Conservation (phyloP, 1,140 invertebrate species). For the Sitophilus oryzae region DNA sequence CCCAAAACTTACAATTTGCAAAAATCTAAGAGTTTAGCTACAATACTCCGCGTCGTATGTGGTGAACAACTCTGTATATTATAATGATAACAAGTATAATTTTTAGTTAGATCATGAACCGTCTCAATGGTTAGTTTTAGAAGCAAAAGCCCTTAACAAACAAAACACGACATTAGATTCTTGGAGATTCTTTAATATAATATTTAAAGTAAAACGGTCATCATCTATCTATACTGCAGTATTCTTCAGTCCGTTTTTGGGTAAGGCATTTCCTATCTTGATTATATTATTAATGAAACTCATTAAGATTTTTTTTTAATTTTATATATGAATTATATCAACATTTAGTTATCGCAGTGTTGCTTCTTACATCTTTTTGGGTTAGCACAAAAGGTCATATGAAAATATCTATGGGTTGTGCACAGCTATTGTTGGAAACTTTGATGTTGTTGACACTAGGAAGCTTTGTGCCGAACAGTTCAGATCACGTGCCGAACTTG, state of each 20-base stretch:
- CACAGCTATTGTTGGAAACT: constrained; percentile 33
- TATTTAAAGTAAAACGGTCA: constrained; percentile 31
- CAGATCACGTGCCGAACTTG: constrained; percentile 32
- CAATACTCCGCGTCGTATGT: too few species aligned
- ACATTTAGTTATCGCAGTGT: constrained; percentile 34
- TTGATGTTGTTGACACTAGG: constrained; percentile 32
- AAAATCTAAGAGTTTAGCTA: too few species aligned
- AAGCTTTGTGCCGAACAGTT: constrained; percentile 31
- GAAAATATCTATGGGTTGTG: constrained; percentile 35
- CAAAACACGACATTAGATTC: constrained; percentile 1
- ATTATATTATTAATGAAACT: background rate
- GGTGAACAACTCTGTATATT: too few species aligned
- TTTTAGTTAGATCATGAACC: constrained; percentile 18
- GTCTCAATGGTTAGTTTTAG: constrained; percentile 30
- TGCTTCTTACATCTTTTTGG: constrained; percentile 36
- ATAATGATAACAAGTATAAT: too few species aligned
- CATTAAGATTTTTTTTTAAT: background rate
- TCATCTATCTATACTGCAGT: constrained; percentile 29
- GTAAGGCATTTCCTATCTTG: constrained; percentile 20
- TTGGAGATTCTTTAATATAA: constrained; percentile 12
- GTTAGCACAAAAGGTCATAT: constrained; percentile 31
- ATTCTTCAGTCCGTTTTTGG: constrained; percentile 35
- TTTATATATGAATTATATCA: background rate
- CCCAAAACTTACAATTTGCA: too few species aligned
- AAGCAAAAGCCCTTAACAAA: constrained; percentile 21